phyloP scores from a whole-genome alignment of 2,113 vertebrate genomes.

The Machaerirhynchus nigripectus region DNA sequence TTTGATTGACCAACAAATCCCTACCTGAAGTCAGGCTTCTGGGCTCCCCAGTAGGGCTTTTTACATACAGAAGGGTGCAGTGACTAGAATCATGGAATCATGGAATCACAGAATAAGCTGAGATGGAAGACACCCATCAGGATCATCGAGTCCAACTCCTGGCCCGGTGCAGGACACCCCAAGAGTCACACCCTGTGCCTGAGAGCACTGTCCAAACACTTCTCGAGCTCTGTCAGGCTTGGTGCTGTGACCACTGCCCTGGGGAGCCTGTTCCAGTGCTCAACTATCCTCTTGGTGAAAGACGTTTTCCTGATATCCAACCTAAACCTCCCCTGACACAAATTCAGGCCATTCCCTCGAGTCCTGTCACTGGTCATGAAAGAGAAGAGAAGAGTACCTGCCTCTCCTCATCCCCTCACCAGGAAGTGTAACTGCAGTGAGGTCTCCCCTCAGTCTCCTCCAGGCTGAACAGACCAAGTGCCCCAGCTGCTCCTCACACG shows the following conservation, averaged over 20 bases:
- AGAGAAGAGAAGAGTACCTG: neutral
- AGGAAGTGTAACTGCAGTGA: neutral
- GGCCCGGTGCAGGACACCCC: neutral
- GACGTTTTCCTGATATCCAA: accelerated
- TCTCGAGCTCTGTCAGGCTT: neutral
- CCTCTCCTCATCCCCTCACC: accelerated
- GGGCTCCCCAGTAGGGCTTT: neutral
- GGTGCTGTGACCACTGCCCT: neutral
- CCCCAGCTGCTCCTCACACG: accelerated
- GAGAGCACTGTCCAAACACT: neutral
- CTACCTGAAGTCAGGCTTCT: neutral
- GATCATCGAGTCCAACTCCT: neutral
- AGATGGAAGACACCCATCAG: neutral
- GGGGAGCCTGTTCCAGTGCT: neutral
- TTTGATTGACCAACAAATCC: neutral
- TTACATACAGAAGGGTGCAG: neutral
- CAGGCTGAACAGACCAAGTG: neutral
- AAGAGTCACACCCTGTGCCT: neutral
- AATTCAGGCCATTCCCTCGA: accelerated
- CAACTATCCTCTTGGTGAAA: accelerated
- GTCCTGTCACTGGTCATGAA: neutral
- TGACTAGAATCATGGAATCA: neutral
- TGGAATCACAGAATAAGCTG: neutral
- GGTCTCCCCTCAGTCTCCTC: neutral
- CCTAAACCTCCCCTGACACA: neutral